Percentiles rank a stretch among this genome's conserved stretches.
phyloP scores from a whole-genome alignment of 2,113 vertebrate genomes.

The Mohoua ochrocephala region DNA sequence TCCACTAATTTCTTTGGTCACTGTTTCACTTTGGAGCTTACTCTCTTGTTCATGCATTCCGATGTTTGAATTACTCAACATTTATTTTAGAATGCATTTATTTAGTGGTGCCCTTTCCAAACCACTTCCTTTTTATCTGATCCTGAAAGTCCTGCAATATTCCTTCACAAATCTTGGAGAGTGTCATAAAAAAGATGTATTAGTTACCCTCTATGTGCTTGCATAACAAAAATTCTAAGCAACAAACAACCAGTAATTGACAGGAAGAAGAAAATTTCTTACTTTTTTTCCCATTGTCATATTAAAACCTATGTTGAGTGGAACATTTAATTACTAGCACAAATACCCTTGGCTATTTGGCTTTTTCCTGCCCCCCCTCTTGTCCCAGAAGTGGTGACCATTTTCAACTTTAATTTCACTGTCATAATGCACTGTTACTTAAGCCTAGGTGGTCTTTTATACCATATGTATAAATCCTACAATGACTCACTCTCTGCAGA shows the following conservation, averaged over 20 bases:
- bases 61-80: slow-evolving; percentile 20
- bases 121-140: neutral
- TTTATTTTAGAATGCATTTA: slow-evolving; percentile 11
- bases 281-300: neutral
- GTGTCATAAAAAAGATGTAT: neutral
- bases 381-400: neutral
- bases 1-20: slow-evolving; percentile 39
- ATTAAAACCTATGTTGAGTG: neutral
- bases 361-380: rapidly evolving
- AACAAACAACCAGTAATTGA: neutral
- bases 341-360: neutral
- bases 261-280: neutral
- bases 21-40: neutral
- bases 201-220: neutral
- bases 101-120: neutral
- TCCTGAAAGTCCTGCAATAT: neutral
- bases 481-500: neutral
- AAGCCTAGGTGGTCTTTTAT: neutral
- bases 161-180: neutral
- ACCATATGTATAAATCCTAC: neutral
- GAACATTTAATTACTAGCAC: neutral
- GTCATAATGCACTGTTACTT: neutral
- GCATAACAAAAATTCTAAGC: neutral
- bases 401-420: neutral
- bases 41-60: neutral